These are phyloP conservation scores for Chloromyia formosa DNA, from an alignment of 2,888 invertebrate species.

Conservation along the genomic window DNA sequence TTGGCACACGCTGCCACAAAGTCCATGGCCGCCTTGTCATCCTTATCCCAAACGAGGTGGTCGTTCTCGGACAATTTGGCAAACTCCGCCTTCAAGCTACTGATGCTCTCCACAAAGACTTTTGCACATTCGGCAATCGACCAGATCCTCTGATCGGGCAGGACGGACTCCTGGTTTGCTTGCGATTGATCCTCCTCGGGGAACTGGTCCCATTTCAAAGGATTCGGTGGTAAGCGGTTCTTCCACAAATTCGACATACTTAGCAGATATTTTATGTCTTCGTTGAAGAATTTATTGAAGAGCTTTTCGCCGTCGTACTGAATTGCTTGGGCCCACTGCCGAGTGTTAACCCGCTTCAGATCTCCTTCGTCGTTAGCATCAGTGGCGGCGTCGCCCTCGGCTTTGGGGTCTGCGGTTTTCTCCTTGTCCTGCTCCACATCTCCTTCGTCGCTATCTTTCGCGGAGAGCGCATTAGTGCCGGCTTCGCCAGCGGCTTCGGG, in stretches of 20 bases:
- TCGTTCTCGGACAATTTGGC: slow-evolving; percentile 67
- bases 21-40: slow-evolving; percentile 91
- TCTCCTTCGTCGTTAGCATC: slow-evolving; percentile 63
- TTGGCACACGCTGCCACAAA: slow-evolving; percentile 97
- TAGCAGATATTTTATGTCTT: slow-evolving; percentile 93
- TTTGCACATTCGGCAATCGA: slow-evolving; percentile 77
- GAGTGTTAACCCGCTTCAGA: slow-evolving; percentile 75
- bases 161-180: slow-evolving; percentile 64
- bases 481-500: slow-evolving; percentile 85
- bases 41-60: slow-evolving; percentile 96
- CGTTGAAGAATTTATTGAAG: slow-evolving; percentile 91
- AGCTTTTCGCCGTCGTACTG: slow-evolving; percentile 85
- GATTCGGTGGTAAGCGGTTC: slow-evolving; percentile 83
- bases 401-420: slow-evolving; percentile 95
- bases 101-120: slow-evolving; percentile 76
- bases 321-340: slow-evolving; percentile 86
- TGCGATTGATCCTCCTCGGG: slow-evolving; percentile 70
- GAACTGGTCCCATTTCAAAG: slow-evolving; percentile 76
- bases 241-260: slow-evolving; percentile 97
- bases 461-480: slow-evolving; percentile 68
- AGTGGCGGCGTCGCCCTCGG: slow-evolving; percentile 73
- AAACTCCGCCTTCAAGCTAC: slow-evolving; percentile 70
- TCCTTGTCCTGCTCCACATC: slow-evolving; percentile 97
- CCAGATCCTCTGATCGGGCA: slow-evolving; percentile 83
- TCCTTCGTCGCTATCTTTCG: slow-evolving; percentile 90